phyloP scores from a whole-genome alignment of 2,888 invertebrate species.

The Argynnis bischoffii region DNA sequence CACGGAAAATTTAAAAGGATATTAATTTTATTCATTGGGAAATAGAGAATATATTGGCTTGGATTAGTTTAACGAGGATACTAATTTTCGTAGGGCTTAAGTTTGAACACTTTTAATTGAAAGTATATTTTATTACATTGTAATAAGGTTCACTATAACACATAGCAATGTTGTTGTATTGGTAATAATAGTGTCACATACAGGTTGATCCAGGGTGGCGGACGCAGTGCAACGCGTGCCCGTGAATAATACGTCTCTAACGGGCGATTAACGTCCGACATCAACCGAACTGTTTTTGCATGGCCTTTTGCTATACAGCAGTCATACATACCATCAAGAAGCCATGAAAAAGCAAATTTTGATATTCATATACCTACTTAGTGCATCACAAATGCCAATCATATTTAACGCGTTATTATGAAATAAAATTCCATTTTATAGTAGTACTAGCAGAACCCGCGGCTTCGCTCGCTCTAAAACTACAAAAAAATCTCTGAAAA shows the following conservation, averaged over 20 bases:
- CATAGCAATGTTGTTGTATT: slow-evolving; percentile 27
- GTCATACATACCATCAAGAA: slow-evolving; percentile 10
- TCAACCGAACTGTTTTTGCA: slow-evolving; percentile 61
- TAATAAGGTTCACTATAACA: slow-evolving; percentile 42
- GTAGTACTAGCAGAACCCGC: no score
- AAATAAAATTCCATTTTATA: no score
- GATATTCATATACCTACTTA: neutral
- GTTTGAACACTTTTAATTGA: slow-evolving; percentile 21
- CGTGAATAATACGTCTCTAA: slow-evolving; percentile 80
- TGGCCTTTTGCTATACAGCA: slow-evolving; percentile 47
- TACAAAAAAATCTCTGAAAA: no score
- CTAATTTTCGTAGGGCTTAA: slow-evolving; percentile 42
- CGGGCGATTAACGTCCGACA: slow-evolving; percentile 76
- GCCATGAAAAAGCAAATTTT: neutral
- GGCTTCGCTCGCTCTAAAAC: no score
- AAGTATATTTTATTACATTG: slow-evolving; percentile 31
- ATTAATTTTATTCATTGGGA: slow-evolving; percentile 77
- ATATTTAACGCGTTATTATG: no score
- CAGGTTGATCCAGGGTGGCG: slow-evolving; percentile 66
- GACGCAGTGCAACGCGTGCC: slow-evolving; percentile 75
- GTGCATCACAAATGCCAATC: no score
- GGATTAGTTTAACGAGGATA: slow-evolving; percentile 73
- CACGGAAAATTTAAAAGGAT: slow-evolving; percentile 67
- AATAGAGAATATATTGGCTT: slow-evolving; percentile 79
- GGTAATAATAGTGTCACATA: slow-evolving; percentile 42